Base-by-base conservation (phyloP, 2,113 vertebrate genomes). In the Circaetus gallicus region DNA sequence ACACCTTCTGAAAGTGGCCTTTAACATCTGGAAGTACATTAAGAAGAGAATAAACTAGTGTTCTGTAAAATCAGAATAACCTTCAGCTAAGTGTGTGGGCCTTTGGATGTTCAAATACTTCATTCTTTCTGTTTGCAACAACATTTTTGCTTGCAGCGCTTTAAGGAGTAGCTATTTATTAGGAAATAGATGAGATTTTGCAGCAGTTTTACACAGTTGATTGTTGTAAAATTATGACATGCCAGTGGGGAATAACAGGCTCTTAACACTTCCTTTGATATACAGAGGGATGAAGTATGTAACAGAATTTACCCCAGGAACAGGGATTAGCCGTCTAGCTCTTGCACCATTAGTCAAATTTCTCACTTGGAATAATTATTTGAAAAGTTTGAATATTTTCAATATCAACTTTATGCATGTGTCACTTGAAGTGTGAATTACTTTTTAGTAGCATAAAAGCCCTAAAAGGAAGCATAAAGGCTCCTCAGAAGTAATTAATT, bases 321-420 rank as follows among this genome's bases (percentile, higher is more conserved):
- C 7, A 73, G 45, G 18, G 21, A 72, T 81, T 56, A 90, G 20
- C 42, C 7, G 11, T 63, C 47, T 62, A 36, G 11, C 32, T 81
- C 70, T 87, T 72, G 19, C 16, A 63, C 15, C 18, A 10, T 61
- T 69, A 59, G 45, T 74, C 4, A 15, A 32, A 89, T 59, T 89
- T 89, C 42, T 92, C 19, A 62, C n/a, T 66, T 78, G 28, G 7
- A 89, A 71, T 91, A 90, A 90, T 38, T 81, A 40, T 62, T 95
- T 78, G 59, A 93, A 73, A 84, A 71, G 7, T 71, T 20, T 73
- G 42, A 93, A n/a, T 71, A 19, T 95, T 96, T 95, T 97, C 69
- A 88, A 34, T 87, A 25, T 52, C 78, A 84, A 80, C 77, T 92
- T 83, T 85, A 71, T 40, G 55, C 49, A 65, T 15, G 11, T 73